Evolutionary conservation across 1,140 invertebrate species (phyloP).

Genomic region (Drosophila kikkawai): DNA sequence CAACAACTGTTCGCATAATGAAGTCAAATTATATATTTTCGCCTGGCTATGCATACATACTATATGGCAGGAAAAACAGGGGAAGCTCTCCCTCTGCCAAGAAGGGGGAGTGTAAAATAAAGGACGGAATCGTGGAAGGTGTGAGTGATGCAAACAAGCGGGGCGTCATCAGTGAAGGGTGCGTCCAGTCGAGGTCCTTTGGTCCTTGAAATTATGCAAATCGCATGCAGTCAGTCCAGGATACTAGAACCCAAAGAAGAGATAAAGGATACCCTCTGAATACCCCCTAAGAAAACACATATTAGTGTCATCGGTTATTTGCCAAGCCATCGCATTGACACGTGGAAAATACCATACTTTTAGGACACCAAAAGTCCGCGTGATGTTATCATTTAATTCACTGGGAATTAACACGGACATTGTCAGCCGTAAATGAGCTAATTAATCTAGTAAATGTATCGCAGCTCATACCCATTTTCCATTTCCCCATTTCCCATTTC

Average conservation of each 20-base stretch:
- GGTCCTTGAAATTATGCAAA: conserved; percentile 76
- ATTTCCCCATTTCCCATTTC: too few species aligned
- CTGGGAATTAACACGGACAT: conserved; percentile 85
- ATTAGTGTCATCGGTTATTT: conserved; percentile 81
- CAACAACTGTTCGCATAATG: conserved; percentile 84
- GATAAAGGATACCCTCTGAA: conserved; percentile 6
- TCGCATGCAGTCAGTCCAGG: conserved; percentile 31
- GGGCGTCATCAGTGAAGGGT: conserved; percentile 63
- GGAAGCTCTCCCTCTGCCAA: neutral
- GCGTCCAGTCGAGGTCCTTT: conserved; percentile 26
- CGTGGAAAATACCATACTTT: conserved; percentile 21
- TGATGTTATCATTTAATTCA: conserved; percentile 84
- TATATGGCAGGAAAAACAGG: neutral
- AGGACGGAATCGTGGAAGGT: conserved; percentile 21
- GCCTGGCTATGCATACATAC: neutral
- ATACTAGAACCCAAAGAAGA: neutral
- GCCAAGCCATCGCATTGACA: conserved; percentile 56
- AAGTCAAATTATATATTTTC: conserved; percentile 79
- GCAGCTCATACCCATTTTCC: conserved; percentile 29
- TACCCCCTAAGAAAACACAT: conserved; percentile 9
- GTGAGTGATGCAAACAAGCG: conserved; percentile 56
- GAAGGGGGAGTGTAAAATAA: neutral
- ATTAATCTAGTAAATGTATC: conserved; percentile 84
- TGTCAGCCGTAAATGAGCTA: conserved; percentile 84
- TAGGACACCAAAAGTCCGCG: conserved; percentile 16